These are phyloP conservation scores for Neofelis nebulosa DNA, from an alignment of 2,113 vertebrate species.

Conservation along the genomic window DNA sequence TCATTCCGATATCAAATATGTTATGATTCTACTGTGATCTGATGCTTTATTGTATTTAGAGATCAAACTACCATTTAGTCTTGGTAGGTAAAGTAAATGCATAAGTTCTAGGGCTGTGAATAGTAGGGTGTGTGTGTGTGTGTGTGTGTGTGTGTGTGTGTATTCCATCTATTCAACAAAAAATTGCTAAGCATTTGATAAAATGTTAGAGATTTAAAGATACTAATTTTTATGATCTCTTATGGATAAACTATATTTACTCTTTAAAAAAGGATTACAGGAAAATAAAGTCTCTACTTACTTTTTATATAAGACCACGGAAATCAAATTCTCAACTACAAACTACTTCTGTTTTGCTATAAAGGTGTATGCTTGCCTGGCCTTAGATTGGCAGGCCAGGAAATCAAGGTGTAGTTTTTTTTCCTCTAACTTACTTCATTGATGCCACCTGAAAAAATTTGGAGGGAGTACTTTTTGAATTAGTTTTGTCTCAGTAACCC, in stretches of 20 bases:
- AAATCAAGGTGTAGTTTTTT: neutral
- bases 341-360: neutral
- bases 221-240: neutral
- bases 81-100: neutral
- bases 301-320: neutral
- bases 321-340: neutral
- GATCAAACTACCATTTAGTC: neutral
- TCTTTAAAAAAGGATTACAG: neutral
- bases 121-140: neutral
- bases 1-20: neutral
- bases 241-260: neutral
- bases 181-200: neutral
- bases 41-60: neutral
- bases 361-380: neutral
- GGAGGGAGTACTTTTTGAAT: neutral
- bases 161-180: neutral
- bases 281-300: neutral
- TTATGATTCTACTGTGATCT: neutral
- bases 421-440: neutral
- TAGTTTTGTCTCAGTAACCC: conserved; percentile 22
- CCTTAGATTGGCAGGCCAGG: neutral
- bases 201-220: conserved; percentile 16
- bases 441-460: neutral
- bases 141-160: neutral
- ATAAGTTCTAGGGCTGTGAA: neutral